These are phyloP conservation scores for Molossus molossus DNA, from an alignment of 2,797 vertebrate species.

Conservation along the genomic window DNA sequence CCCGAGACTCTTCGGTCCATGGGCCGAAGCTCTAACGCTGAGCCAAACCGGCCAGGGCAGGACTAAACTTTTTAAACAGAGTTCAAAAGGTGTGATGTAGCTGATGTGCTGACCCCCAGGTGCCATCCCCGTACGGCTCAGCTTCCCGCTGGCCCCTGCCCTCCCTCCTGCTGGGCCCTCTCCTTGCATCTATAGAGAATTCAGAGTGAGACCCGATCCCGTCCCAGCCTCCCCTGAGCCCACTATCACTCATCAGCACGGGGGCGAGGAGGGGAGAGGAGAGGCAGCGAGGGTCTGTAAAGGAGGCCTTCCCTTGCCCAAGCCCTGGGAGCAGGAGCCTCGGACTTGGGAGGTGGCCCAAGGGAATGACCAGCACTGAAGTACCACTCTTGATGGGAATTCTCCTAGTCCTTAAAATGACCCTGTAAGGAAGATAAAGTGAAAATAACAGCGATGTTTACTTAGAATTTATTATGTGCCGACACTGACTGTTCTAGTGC, in stretches of 20 bases:
- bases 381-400: not conserved
- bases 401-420: not conserved
- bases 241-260: constrained; percentile 81
- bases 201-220: constrained; percentile 63
- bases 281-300: not conserved
- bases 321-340: not conserved
- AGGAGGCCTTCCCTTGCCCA: not conserved
- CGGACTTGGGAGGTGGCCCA: not conserved
- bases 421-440: not conserved
- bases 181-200: constrained; percentile 82
- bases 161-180: constrained; percentile 71
- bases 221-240: constrained; percentile 80
- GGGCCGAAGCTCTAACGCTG: no score
- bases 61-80: not conserved
- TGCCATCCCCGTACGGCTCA: not conserved
- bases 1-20: no score
- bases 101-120: not conserved
- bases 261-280: not conserved
- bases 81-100: not conserved
- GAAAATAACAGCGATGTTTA: not conserved
- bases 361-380: not conserved
- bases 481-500: not conserved
- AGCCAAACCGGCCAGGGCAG: no score
- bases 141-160: not conserved
- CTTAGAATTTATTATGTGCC: not conserved